Conservation (phyloP, 2,113 vertebrate genomes). For the Haliaeetus leucogaster region DNA sequence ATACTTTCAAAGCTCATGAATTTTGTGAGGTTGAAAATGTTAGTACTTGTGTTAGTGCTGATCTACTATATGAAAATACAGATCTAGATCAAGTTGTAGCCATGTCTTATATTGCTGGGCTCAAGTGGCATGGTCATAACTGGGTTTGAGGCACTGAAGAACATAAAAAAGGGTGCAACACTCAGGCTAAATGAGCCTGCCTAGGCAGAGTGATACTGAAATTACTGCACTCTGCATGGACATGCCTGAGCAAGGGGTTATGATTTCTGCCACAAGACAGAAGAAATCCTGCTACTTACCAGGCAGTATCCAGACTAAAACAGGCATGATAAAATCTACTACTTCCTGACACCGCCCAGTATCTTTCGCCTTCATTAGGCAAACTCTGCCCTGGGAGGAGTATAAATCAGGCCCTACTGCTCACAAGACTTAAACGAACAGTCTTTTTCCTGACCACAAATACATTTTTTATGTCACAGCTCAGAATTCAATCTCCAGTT, state of each 20-base stretch:
- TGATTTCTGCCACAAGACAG: not conserved
- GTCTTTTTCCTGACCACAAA: not conserved
- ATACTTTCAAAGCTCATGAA: not conserved
- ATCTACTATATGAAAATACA: not conserved
- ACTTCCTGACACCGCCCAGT: slow-evolving; percentile 4
- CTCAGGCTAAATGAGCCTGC: not conserved
- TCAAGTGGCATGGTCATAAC: not conserved
- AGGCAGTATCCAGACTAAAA: not conserved
- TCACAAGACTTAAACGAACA: not conserved
- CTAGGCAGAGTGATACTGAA: not conserved
- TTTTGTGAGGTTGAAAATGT: not conserved
- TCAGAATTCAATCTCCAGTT: not conserved
- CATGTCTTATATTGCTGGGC: not conserved
- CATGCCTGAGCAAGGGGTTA: not conserved
- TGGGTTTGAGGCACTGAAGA: not conserved
- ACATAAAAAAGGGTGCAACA: not conserved
- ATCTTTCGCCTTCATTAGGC: not conserved
- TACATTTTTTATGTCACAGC: not conserved
- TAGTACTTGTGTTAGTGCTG: not conserved
- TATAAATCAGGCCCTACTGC: not conserved
- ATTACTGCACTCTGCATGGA: not conserved
- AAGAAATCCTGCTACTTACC: not conserved
- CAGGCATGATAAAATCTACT: slow-evolving; percentile 21
- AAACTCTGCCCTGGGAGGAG: not conserved
- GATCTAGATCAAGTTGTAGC: not conserved